Conservation (phyloP, 2,888 invertebrate species). For the Marronus borbonicus region DNA sequence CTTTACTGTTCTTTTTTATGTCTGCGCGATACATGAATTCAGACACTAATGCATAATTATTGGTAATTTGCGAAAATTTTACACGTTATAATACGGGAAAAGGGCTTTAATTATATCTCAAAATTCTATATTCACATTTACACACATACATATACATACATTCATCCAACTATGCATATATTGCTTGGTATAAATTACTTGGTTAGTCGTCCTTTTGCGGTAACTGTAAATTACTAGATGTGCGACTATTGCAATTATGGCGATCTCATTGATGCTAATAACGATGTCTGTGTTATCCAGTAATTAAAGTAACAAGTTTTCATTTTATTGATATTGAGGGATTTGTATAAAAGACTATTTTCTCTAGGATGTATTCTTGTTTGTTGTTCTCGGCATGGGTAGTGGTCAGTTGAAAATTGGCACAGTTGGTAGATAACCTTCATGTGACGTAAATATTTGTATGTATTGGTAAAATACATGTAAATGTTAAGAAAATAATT, state of each 20-base stretch:
- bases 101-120: neutral
- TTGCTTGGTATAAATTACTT: neutral
- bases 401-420: too few relatives aligned
- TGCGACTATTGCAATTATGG: neutral
- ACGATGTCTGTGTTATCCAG: too few relatives aligned
- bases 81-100: neutral
- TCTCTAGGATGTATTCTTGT: too few relatives aligned
- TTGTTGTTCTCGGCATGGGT: too few relatives aligned
- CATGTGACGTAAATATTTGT: too few relatives aligned
- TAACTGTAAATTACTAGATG: constrained; percentile 1
- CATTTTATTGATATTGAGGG: too few relatives aligned
- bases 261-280: neutral
- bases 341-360: too few relatives aligned
- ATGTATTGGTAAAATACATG: too few relatives aligned
- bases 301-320: too few relatives aligned
- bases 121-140: neutral
- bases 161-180: neutral
- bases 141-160: neutral
- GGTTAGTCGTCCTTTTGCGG: neutral
- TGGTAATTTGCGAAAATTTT: neutral
- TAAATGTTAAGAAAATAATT: too few relatives aligned
- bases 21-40: neutral
- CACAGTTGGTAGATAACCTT: too few relatives aligned
- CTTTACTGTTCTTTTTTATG: constrained; percentile 10
- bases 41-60: neutral